Evolutionary conservation across 1,140 invertebrate genomes (phyloP), one percentile per base, ranked within the genome.

Genomic region (Chironomus tepperi): DNA sequence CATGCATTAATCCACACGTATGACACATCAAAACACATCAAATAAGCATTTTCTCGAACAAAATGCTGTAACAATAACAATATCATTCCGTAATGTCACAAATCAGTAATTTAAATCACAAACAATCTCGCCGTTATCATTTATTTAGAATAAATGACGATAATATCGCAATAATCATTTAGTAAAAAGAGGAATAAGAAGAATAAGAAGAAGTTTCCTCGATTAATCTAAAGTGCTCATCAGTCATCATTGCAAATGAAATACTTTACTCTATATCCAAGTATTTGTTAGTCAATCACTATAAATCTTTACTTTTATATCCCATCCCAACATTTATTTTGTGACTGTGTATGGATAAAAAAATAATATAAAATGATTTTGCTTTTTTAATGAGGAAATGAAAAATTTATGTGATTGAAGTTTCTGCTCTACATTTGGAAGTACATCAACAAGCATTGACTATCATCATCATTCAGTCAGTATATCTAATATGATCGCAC

Each of bases 391-490:
- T 70, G 65, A 70, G 65, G 65, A 70, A 70, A 21, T 70, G 65
- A 70, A 70, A 70, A 70, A 70, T 70, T 70, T 70, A 21, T 70
- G 65, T 70, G 47, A 70, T 70, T 70, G 65, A 70, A 70, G 65
- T 70, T 18, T 70, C 15, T 70, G 47, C 12, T 57, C 47, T 57
- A 57, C 47, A 57, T 57, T 34, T 34, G 24, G 24, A 34, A 34
- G 24, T 34, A 34, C 24, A 34, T 34, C 24, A 34, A 34, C 24
- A 34, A 34, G 24, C 24, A 34, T 34, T 34, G 24, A 34, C 24
- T 34, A 34, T 34, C 24, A 34, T 34, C 24, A 57, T 57, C n/a
- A n/a, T 57, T 57, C 12, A n/a, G 47, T 57, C n/a, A 7, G 16
- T 10, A 19, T 70, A 34, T 34, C 24, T 34, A 34, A 34, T 2